These are phyloP conservation scores for Amia ocellicauda DNA, from an alignment of 2,113 vertebrate species.

Conservation along the genomic window DNA sequence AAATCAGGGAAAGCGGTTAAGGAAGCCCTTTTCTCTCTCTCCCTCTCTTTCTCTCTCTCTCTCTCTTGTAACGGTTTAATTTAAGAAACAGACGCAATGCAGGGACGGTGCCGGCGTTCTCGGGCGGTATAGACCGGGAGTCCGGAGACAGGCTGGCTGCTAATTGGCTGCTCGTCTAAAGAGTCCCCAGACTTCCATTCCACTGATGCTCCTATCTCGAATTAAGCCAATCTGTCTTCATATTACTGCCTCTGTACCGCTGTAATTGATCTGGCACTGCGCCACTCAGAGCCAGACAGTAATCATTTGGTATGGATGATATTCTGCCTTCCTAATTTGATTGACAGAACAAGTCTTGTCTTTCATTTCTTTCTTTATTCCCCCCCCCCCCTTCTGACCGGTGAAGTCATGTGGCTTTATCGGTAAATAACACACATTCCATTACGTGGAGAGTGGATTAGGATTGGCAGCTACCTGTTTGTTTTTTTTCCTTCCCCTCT, in stretches of 20 bases:
- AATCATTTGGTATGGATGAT: conserved; percentile 51
- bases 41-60: conserved; percentile 10
- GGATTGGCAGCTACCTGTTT: conserved; percentile 39
- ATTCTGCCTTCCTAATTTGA: conserved; percentile 57
- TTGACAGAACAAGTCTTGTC: conserved; percentile 53
- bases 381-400: conserved; percentile 27
- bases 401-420: conserved; percentile 54
- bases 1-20: background rate
- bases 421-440: conserved; percentile 62
- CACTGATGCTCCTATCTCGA: conserved; percentile 53
- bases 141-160: conserved; percentile 1
- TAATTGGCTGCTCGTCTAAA: conserved; percentile 56
- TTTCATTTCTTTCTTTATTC: conserved; percentile 47
- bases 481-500: background rate
- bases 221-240: conserved; percentile 66
- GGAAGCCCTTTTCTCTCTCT: background rate
- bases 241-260: conserved; percentile 52
- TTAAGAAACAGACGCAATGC: too few species aligned
- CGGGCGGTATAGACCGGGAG: background rate
- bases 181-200: conserved; percentile 55
- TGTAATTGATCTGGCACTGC: conserved; percentile 63
- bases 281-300: conserved; percentile 43
- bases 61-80: too few species aligned
- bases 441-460: conserved; percentile 42
- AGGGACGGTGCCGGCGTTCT: background rate